phyloP scores from a whole-genome alignment of 2,888 invertebrate species.

The Amblyjoppa proteus region DNA sequence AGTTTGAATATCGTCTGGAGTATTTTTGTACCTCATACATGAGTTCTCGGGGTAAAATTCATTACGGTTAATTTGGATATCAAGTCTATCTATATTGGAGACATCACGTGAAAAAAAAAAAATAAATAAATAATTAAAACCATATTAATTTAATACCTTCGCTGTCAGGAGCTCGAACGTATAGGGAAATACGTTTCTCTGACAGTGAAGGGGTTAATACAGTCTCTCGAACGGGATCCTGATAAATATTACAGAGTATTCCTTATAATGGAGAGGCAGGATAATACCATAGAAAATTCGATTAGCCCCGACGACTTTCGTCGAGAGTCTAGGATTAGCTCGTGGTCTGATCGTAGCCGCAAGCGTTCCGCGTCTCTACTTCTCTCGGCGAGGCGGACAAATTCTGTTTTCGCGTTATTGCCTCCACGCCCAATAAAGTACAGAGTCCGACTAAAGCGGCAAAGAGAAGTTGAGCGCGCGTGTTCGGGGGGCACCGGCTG shows the following conservation, averaged over 20 bases:
- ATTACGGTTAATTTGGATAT: not conserved
- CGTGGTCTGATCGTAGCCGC: slow-evolving; percentile 20
- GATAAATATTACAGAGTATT: slow-evolving; percentile 6
- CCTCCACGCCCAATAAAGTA: slow-evolving; percentile 54
- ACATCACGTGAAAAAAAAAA: not conserved
- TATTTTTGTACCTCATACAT: too few species aligned
- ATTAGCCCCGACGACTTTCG: slow-evolving; percentile 1
- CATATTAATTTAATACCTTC: not conserved
- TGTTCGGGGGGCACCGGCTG: slow-evolving; percentile 15
- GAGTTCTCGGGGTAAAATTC: too few species aligned
- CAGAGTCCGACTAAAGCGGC: slow-evolving; percentile 43
- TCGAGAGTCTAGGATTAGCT: slow-evolving; percentile 16
- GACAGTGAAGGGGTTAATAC: not conserved
- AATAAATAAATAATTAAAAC: not conserved
- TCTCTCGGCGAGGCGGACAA: slow-evolving; percentile 16
- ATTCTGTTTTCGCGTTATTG: slow-evolving; percentile 45
- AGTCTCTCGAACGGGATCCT: not conserved
- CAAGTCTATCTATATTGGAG: not conserved
- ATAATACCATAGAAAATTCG: slow-evolving; percentile 24
- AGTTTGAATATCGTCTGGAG: too few species aligned
- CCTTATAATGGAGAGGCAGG: not conserved
- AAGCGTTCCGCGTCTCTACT: slow-evolving; percentile 11
- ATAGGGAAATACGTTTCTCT: too few species aligned
- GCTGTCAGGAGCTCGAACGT: too few species aligned
- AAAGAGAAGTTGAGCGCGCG: slow-evolving; percentile 40